phyloP scores from a whole-genome alignment of 1,140 invertebrate species.

The Panagrolaimus sp. region DNA sequence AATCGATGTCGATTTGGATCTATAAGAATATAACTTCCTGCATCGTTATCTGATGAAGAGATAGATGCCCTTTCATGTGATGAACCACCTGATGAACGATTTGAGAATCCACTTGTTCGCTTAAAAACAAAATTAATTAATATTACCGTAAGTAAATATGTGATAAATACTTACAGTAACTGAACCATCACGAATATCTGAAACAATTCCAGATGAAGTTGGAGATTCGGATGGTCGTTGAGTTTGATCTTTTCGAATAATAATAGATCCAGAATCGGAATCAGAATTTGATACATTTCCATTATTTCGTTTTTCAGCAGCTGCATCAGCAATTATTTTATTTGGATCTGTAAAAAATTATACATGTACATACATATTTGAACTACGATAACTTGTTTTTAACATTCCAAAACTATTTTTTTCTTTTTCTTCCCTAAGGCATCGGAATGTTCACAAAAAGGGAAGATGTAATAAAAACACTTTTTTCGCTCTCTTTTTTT shows the following conservation, averaged over 20 bases:
- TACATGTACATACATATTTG: no score
- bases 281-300: background rate
- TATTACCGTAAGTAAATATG: background rate
- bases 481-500: no score
- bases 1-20: no score
- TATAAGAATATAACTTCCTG: background rate
- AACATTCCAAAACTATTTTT: no score
- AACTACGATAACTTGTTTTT: no score
- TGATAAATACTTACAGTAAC: background rate
- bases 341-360: background rate
- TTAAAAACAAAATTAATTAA: background rate
- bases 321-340: constrained; percentile 2
- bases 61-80: background rate
- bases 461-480: no score
- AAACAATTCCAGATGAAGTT: constrained; percentile 5
- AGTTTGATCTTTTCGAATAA: background rate
- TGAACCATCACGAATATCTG: background rate
- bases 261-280: background rate
- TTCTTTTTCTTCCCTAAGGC: no score
- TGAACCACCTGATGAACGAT: background rate
- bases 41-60: background rate
- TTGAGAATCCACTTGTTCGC: constrained; percentile 1
- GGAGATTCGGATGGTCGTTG: background rate
- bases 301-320: background rate
- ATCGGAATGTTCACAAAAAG: no score